Conservation (phyloP, 2,113 vertebrate genomes). For the Nothoprocta perdicaria region DNA sequence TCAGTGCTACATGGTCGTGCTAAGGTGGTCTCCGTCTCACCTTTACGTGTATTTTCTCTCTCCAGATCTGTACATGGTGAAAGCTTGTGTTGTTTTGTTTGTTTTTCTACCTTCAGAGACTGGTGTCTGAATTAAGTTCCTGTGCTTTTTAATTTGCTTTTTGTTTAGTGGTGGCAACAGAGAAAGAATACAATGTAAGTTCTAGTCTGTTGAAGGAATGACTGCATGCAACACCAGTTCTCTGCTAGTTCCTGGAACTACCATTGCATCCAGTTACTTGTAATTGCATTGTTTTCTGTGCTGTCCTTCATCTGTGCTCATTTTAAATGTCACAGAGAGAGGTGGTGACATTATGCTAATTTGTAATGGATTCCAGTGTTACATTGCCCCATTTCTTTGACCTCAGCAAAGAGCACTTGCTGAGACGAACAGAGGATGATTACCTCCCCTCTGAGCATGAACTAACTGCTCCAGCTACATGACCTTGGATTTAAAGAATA, state of each 20-base stretch:
- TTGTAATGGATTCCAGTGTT: constrained; percentile 67
- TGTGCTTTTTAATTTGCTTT: not conserved
- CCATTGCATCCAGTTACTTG: constrained; percentile 5
- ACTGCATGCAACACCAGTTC: not conserved
- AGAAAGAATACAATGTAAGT: not conserved
- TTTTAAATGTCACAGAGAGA: constrained; percentile 70
- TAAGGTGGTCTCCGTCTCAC: constrained; percentile 26
- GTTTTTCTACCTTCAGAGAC: not conserved
- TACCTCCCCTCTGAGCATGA: constrained; percentile 67
- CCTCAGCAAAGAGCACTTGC: constrained; percentile 68
- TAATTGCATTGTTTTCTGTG: constrained; percentile 19
- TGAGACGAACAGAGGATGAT: constrained; percentile 67
- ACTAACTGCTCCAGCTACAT: constrained; percentile 53
- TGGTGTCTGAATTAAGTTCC: not conserved
- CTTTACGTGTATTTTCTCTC: not conserved
- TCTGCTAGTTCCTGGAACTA: not conserved
- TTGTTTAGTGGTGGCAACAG: not conserved
- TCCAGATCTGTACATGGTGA: not conserved
- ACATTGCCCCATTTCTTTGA: constrained; percentile 63
- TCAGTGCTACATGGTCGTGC: not conserved
- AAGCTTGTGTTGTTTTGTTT: not conserved
- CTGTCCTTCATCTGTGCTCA: constrained; percentile 60
- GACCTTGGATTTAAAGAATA: constrained; percentile 70
- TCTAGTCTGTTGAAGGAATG: not conserved
- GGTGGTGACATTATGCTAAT: constrained; percentile 71